Evolutionary conservation across 2,797 vertebrate genomes (phyloP), one percentile per base, ranked within the genome.

Genomic region (Semaprochilodus insignis): DNA sequence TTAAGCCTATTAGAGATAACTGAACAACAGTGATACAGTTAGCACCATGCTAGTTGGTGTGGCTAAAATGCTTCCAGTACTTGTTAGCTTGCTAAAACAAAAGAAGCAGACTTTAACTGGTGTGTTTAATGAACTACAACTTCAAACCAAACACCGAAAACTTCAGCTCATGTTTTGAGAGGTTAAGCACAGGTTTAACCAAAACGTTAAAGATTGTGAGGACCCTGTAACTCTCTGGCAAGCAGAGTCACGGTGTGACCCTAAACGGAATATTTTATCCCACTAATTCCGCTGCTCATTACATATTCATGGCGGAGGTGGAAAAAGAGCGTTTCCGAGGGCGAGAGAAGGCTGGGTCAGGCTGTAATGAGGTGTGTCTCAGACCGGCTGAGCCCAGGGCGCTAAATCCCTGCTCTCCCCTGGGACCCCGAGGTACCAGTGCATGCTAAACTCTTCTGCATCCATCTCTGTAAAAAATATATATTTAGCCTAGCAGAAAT

Each of bases 291-390:
- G 16, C 34, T 16, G 44, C 21, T 6, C 21, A 78, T 83, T 85
- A 78, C 83, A 81, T 81, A 87, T 87, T 86, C 82, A 89, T 85
- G 81, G 60, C 25, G 13, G 77, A 76, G 31, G 31, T 67, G 65
- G 74, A 66, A 71, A 60, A 48, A 44, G n/a, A 51, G 74, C 52
- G 44, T 55, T n/a, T 52, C 23, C 5, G 14, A 60, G 67, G 52
- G 25, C 52, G 31, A 67, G 52, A 70, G 66, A 62, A 17, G 62
- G 19, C 10, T 4, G 23, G 81, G 74, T 86, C 81, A 86, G 65
- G 75, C 74, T 83, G 67, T 87, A 88, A 88, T 86, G 87, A 89
- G 81, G 40, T 25, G 48, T 8, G 3, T 23, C 66, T 78, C n/a
- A 23, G 71, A 31, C 34, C 10, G 80, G 69, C 27, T 15, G 75